Base-by-base conservation (phyloP, 2,888 invertebrate species). In the Thyatira batis region DNA sequence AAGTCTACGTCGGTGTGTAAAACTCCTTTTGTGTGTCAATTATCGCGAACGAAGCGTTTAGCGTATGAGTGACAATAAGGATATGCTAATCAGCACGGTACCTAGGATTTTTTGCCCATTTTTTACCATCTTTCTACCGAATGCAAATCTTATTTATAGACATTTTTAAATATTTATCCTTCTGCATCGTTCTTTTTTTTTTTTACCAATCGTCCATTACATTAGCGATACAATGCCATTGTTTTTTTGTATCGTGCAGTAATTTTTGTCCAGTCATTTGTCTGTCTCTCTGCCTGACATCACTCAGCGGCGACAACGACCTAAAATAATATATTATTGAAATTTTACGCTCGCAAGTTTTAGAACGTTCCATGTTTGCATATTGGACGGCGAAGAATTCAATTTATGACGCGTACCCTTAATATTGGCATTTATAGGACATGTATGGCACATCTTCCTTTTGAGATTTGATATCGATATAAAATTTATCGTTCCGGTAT, bases 251-350 rank as follows among this genome's bases (percentile, higher is more conserved):
- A 58, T 58, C 59, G 63, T 67, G 62, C 68, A 68, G 61, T 67
- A 69, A 77, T 78, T 78, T 74, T 71, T 75, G 82, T 72, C 73
- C 77, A 77, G 80, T 79, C 84, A 81, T 82, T 80, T 79, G 81
- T 78, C 76, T 70, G 82, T 78, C 78, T 67, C 71, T 52, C 61
- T 67, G 75, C 68, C 86, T 88, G 87, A 87, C 87, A 85, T 89
- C 89, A 87, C 79, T 84, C 84, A 73, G 50, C 68, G 73, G 84
- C 69, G 89, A 88, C 89, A 89, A 84, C 73, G 89, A 86, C 82
- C 86, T 73, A 82, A 85, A 82, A 84, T 82, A 82, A 84, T 88
- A 84, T 85, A 81, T 84, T 84, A 82, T 84, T 78, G 65, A 76
- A 77, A 77, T 82, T 82, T 83, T 75, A 73, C 69, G 63, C 58